Conservation (phyloP, 2,888 invertebrate species). For the Dugesia japonica region DNA sequence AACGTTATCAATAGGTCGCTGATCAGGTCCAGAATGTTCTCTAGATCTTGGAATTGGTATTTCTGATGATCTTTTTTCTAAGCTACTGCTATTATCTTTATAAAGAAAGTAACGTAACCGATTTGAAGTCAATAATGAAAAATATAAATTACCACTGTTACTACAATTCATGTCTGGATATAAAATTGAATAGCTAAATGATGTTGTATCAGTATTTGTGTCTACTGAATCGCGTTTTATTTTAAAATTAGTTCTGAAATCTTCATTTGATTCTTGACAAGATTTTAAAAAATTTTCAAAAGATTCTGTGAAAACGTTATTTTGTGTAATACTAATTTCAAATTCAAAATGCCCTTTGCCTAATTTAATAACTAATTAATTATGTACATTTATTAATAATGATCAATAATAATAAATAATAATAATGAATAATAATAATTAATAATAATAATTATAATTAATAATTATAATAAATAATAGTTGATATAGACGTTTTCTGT, state of each 20-base stretch:
- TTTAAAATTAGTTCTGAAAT: conserved; percentile 3
- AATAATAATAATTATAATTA: too few relatives aligned
- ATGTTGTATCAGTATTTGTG: background rate
- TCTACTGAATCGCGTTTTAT: background rate
- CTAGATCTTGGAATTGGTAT: background rate
- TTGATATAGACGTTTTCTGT: too few relatives aligned
- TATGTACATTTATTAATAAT: too few relatives aligned
- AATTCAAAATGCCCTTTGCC: conserved; percentile 3
- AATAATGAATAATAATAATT: too few relatives aligned
- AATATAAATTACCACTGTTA: background rate
- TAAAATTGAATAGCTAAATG: conserved; percentile 14
- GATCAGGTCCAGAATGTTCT: background rate
- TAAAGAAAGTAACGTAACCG: background rate
- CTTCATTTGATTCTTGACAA: background rate
- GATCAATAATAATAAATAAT: too few relatives aligned
- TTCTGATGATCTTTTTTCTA: background rate
- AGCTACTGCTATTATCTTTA: background rate
- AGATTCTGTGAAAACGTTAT: background rate
- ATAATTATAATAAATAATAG: too few relatives aligned
- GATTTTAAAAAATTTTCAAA: background rate
- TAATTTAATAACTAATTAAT: too few relatives aligned
- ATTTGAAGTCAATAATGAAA: background rate
- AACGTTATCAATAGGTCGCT: background rate
- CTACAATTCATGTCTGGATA: background rate
- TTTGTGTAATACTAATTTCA: background rate